These are phyloP conservation scores for Hoplodrina blanda DNA, from an alignment of 2,888 invertebrate genomes.

Conservation along the genomic window DNA sequence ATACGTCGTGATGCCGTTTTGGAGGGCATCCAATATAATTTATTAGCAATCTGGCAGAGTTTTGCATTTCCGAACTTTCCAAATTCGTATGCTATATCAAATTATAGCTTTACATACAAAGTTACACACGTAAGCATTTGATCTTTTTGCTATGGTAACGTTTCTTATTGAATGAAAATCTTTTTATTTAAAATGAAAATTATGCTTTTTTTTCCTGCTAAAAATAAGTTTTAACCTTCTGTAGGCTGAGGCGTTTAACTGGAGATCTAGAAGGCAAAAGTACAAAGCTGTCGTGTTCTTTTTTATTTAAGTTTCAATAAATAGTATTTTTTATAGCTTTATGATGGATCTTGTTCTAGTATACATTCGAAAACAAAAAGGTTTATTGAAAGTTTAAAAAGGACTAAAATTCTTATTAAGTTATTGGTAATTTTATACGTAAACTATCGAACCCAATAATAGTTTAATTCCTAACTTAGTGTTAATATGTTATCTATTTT, in stretches of 20 bases:
- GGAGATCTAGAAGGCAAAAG: slow-evolving; percentile 4
- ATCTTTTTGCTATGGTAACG: slow-evolving; percentile 5
- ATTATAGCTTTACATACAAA: slow-evolving; percentile 37
- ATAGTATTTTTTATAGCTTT: neutral
- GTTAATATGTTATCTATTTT: no score
- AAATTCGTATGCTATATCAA: slow-evolving; percentile 38
- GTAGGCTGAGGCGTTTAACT: neutral
- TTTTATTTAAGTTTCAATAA: neutral
- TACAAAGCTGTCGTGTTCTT: neutral
- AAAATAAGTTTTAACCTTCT: neutral
- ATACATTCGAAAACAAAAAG: no score
- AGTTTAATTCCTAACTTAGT: no score
- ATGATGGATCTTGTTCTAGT: no score
- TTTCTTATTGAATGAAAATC: slow-evolving; percentile 28
- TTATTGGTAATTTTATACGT: no score
- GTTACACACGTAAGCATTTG: slow-evolving; percentile 24
- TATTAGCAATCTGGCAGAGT: slow-evolving; percentile 56
- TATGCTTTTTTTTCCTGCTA: neutral
- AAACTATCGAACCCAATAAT: no score
- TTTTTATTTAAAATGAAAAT: neutral
- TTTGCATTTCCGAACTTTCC: slow-evolving; percentile 45
- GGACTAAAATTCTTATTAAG: no score
- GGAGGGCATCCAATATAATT: slow-evolving; percentile 59
- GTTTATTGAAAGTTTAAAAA: no score
- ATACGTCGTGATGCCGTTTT: slow-evolving; percentile 36